Conservation (phyloP, 2,113 vertebrate genomes). For the Cyprinodon variegatus region DNA sequence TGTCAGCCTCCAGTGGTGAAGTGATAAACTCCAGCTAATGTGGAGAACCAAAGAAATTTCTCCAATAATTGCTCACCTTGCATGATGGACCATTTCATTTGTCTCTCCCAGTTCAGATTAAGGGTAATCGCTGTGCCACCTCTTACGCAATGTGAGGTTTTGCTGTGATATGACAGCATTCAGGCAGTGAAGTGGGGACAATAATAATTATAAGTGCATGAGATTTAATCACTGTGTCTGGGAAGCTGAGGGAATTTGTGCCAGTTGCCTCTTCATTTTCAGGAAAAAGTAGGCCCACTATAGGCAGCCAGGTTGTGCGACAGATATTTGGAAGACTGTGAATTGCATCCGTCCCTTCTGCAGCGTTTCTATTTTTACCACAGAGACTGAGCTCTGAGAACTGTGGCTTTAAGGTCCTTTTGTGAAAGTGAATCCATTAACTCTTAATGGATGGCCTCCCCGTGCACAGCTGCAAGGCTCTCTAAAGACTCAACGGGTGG, state of each 20-base stretch:
- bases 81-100: slow-evolving; percentile 50
- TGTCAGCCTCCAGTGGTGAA: slow-evolving; percentile 12
- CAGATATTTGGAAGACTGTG: slow-evolving; percentile 77
- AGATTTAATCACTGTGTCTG: slow-evolving; percentile 70
- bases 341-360: slow-evolving; percentile 77
- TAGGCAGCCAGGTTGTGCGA: slow-evolving; percentile 67
- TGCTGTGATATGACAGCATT: slow-evolving; percentile 50
- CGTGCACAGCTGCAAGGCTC: slow-evolving; percentile 63
- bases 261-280: slow-evolving; percentile 32
- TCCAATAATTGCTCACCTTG: slow-evolving; percentile 23
- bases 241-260: slow-evolving; percentile 51
- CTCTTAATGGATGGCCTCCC: slow-evolving; percentile 75
- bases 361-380: slow-evolving; percentile 80
- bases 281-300: slow-evolving; percentile 40
- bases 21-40: slow-evolving; percentile 15
- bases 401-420: slow-evolving; percentile 80
- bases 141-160: slow-evolving; percentile 63
- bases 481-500: slow-evolving; percentile 50
- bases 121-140: slow-evolving; percentile 33
- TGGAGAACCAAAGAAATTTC: slow-evolving; percentile 10
- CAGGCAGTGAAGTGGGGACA: slow-evolving; percentile 36
- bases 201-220: slow-evolving; percentile 71
- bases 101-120: slow-evolving; percentile 52
- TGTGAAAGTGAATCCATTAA: slow-evolving; percentile 81
- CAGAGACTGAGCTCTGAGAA: slow-evolving; percentile 70